Evolutionary conservation across 2,113 vertebrate genomes (phyloP), one percentile per base, ranked within the genome.

Genomic region (Crypturellus undulatus): DNA sequence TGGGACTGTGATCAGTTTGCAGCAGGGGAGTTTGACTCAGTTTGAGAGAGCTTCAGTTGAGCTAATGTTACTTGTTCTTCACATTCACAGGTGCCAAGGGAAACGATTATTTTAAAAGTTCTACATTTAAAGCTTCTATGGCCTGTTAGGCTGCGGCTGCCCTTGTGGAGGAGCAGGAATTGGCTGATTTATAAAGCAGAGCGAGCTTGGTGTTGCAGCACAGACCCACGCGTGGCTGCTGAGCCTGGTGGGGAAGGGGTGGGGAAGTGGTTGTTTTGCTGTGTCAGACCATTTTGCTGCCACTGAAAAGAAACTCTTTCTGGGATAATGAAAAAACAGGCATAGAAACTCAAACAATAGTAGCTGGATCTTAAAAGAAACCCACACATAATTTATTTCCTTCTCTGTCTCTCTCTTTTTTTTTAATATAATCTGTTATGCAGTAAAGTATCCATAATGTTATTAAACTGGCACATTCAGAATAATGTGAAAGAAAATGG

Each of bases 251-350:
- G 71, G 71, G 78, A 96, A 67, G 84, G 86, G 89, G 87, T 91
- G 88, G 92, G 94, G 86, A 93, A 72, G 81, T 91, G 89, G 92
- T 93, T 96, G 77, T 92, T 94, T 94, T 96, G 45, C 75, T 94
- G 58, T 94, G 92, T 95, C 89, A 92, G 94, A 80, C 78, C 83
- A 89, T 97, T 96, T 87, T 96, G 67, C 85, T 65, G 38, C 47
- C 68, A 90, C 89, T 96, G 96, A 97, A 97, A 92, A 87, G 91
- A 94, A 94, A 95, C 87, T 96, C 84, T 89, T 97, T 96, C 97
- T 84, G 60, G 86, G 82, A 80, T 95, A 93, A 97, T 96, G 79
- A 94, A 95, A 95, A 82, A 92, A 92, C 88, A 87, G 90, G 63
- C 81, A 94, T 78, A 94, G 81, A 87, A 87, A 75, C 69, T 96